phyloP scores from a whole-genome alignment of 2,888 invertebrate species.

The Hedya salicella region DNA sequence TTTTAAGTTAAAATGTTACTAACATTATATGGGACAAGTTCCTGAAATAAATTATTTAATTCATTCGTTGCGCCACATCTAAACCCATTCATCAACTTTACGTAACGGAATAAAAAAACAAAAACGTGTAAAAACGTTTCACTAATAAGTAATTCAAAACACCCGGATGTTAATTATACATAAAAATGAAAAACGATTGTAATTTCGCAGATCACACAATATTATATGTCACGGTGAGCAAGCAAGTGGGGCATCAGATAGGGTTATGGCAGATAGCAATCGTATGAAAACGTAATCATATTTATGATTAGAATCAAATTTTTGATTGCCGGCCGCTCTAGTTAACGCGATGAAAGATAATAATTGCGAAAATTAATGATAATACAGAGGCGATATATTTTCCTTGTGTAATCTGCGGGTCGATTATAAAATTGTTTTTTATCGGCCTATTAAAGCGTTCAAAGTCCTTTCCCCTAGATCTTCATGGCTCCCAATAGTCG shows the following conservation, averaged over 20 bases:
- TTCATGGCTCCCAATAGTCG: no score
- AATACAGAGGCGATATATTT: conserved; percentile 2
- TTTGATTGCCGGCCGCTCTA: conserved; percentile 7
- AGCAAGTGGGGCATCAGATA: conserved; percentile 39
- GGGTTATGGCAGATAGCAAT: conserved; percentile 15
- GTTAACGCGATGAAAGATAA: conserved; percentile 29
- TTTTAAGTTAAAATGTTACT: no score
- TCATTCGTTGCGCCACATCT: no score
- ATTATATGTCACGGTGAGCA: conserved; percentile 17
- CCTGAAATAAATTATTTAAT: no score
- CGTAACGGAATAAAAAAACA: background rate
- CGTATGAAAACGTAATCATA: conserved; percentile 31
- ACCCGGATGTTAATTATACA: conserved; percentile 29
- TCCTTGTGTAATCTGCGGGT: background rate
- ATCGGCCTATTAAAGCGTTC: no score
- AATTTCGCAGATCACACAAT: conserved; percentile 31
- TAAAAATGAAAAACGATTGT: conserved; percentile 16
- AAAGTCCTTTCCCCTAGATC: no score
- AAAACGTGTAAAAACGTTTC: background rate
- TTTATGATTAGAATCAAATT: conserved; percentile 28
- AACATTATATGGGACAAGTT: no score
- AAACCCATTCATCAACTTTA: no score
- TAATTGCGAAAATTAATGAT: conserved; percentile 26
- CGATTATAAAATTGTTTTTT: no score
- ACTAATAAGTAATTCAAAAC: background rate